A percentile compares a stretch with the other conserved stretches of the same genome.
These are phyloP conservation scores for Brachionus manjavacas DNA, from an alignment of 1,140 invertebrate species.

Conservation along the genomic window DNA sequence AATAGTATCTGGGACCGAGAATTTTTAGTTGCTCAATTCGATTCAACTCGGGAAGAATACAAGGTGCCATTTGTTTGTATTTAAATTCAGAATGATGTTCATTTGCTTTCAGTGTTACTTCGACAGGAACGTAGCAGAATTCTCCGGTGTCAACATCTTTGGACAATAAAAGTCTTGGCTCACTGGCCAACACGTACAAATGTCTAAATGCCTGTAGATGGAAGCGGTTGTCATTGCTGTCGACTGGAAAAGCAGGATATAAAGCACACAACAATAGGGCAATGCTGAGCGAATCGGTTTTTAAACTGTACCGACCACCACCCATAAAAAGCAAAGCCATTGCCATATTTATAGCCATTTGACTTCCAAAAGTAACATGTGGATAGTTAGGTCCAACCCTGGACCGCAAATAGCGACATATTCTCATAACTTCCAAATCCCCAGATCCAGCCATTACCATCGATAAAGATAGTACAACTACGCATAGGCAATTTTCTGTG, in stretches of 20 bases:
- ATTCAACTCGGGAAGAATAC: constrained; percentile 75
- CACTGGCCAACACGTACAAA: constrained; percentile 84
- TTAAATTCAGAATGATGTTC: constrained; percentile 46
- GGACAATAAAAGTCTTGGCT: constrained; percentile 78
- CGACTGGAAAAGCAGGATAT: constrained; percentile 92
- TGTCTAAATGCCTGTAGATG: constrained; percentile 91
- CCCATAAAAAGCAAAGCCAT: constrained; percentile 85
- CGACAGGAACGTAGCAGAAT: constrained; percentile 52
- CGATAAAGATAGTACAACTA: constrained; percentile 29
- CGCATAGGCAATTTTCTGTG: constrained; percentile 37
- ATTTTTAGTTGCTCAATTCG: constrained; percentile 69
- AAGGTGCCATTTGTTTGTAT: constrained; percentile 70
- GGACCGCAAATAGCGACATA: constrained; percentile 75
- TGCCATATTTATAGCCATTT: constrained; percentile 89
- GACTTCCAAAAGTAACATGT: constrained; percentile 78
- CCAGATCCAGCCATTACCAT: constrained; percentile 86
- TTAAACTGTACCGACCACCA: constrained; percentile 78
- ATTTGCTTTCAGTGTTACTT: constrained; percentile 34
- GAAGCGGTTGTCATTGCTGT: constrained; percentile 84
- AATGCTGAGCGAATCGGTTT: constrained; percentile 73
- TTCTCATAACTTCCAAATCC: constrained; percentile 74
- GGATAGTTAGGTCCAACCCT: constrained; percentile 56
- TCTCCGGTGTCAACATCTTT: constrained; percentile 72
- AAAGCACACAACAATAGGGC: constrained; percentile 83
- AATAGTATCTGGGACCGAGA: constrained; percentile 79